Evolutionary conservation across 2,888 invertebrate genomes (phyloP), one percentile per base, ranked within the genome.

Genomic region (Strigamia transsilvanica): DNA sequence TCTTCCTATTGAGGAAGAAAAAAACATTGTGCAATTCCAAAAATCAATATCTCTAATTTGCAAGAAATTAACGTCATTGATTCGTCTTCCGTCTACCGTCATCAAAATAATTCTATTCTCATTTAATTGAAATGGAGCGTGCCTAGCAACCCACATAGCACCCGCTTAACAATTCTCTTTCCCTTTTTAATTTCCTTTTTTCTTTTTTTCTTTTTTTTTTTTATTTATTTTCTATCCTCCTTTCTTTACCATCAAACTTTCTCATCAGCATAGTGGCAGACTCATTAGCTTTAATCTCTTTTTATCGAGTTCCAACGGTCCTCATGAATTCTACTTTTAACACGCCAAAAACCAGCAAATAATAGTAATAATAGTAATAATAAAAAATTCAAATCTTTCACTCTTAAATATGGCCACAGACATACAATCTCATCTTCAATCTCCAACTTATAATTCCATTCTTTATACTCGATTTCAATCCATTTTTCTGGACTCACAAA

Each of bases 201-300:
- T 66, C n/a, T n/a, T n/a, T n/a, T n/a, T n/a, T n/a, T n/a, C n/a
- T 61, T 61, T 61, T n/a, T n/a, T n/a, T n/a, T n/a, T n/a, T n/a
- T n/a, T 61, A 18, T 61, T 61, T 61, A 18, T 18, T 61, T 23
- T 12, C 61, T 21, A 12, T 23, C 18, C 61, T 66, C 61, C 18
- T 66, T 66, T 66, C 61, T 18, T 66, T 66, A 23, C 61, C 61
- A 66, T 66, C 61, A 66, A 66, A 66, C 61, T 66, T 66, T 66
- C 61, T 66, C 61, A 66, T 66, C 61, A 66, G 61, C 61, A 66
- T 66, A 66, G 61, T 66, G 61, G 61, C 61, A 66, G 23, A 66
- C 61, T 66, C 61, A 66, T 66, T 66, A 23, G 21, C 21, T 18
- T 18, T 66, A 66, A 66, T 66, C 61, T 66, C 61, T 66, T 66